Evolutionary conservation across 2,113 vertebrate species (phyloP).

Genomic region (Charadrius vociferus): DNA sequence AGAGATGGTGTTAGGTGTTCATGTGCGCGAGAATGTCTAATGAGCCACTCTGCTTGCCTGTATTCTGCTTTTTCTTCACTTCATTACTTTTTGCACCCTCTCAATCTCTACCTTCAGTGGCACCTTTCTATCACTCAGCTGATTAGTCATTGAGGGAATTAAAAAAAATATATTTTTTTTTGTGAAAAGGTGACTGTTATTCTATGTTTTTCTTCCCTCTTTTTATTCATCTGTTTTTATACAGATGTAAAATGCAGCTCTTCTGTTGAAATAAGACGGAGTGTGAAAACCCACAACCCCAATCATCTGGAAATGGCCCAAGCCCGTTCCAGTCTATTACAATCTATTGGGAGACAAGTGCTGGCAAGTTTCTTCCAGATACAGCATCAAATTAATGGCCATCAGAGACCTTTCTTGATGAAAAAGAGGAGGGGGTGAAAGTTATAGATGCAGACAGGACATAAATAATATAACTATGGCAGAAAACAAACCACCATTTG

Average conservation of each 20-base stretch:
- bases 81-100: not conserved
- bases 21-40: too few relatives aligned
- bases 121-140: not conserved
- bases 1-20: not conserved
- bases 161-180: not conserved
- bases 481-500: slow-evolving; percentile 26
- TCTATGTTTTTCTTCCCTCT: not conserved
- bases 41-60: not conserved
- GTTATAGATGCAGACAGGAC: not conserved
- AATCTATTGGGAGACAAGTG: not conserved
- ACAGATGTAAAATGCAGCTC: not conserved
- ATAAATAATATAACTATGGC: not conserved
- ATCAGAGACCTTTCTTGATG: not conserved
- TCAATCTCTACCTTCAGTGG: not conserved
- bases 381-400: slow-evolving; percentile 14
- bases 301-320: not conserved
- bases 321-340: not conserved
- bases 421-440: not conserved
- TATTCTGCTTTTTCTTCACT: not conserved
- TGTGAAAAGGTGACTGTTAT: not conserved
- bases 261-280: not conserved
- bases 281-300: not conserved
- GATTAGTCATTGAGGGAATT: not conserved
- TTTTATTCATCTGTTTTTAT: not conserved
- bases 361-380: slow-evolving; percentile 23